A percentile compares a stretch with the other conserved stretches of the same genome.
Evolutionary conservation across 2,113 vertebrate species (phyloP).

Genomic region (Solea senegalensis): DNA sequence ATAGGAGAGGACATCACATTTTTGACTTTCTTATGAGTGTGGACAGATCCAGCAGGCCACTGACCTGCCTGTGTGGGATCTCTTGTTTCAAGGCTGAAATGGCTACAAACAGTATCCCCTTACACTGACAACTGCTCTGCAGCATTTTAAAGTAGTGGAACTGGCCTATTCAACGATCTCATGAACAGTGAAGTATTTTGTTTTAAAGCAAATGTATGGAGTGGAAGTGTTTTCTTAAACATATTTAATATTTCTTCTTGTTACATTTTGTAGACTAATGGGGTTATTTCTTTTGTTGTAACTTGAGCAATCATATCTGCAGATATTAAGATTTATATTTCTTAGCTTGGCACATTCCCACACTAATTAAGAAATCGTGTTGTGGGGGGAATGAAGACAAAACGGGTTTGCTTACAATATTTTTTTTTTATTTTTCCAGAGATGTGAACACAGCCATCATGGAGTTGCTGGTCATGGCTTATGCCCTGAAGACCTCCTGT

Average conservation of each 20-base stretch:
- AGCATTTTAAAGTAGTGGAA: neutral
- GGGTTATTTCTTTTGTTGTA: neutral
- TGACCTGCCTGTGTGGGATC: constrained; percentile 8
- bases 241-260: neutral
- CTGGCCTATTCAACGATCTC: neutral
- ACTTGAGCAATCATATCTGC: neutral
- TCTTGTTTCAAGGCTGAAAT: constrained; percentile 20
- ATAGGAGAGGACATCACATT: neutral
- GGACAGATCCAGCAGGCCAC: neutral
- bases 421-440: constrained; percentile 71
- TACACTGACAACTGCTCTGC: constrained; percentile 11
- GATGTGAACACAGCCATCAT: constrained; percentile 98
- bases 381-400: too few species aligned
- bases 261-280: too few species aligned
- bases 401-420: too few species aligned
- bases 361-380: too few species aligned
- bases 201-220: too few species aligned
- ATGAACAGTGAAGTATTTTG: too few species aligned
- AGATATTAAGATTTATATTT: neutral
- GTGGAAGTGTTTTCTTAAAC: neutral
- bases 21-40: neutral
- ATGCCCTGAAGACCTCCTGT: constrained; percentile 94
- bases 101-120: neutral
- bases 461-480: constrained; percentile 98
- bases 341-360: too few species aligned